Evolutionary conservation across 2,113 vertebrate genomes (phyloP), one percentile per base, ranked within the genome.

Genomic region (Myrmecophaga tridactyla): DNA sequence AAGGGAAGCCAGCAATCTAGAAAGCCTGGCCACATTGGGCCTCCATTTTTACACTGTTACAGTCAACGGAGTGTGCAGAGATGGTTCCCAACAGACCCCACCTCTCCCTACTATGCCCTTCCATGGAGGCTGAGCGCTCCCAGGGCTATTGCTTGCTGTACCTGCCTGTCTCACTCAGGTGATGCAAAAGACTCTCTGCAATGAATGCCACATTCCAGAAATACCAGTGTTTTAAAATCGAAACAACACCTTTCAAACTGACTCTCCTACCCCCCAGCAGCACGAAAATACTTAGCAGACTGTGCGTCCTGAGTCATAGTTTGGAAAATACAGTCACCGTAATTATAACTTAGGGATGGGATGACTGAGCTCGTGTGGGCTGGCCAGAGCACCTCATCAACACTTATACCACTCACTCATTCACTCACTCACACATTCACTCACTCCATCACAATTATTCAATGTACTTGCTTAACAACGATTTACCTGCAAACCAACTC

Each of bases 301-400:
- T 90, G 36, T 69, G 8, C 63, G 77, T 85, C 85, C 76, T 94
- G 89, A 87, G 23, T 84, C 92, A 94, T 0, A 67, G 84, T 84
- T 81, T 80, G 72, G 85, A 51, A 92, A 95, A 90, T 29, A 89
- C 20, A 86, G 87, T 83, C 80, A 67, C 58, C 0, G 1, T 63
- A 78, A 89, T 94, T 77, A 85, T 36, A 62, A 53, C 58, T 65
- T 46, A 73, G 70, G 3, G 20, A 80, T n/a, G 29, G 36, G 81
- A 70, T 76, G 72, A 86, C 41, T 87, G 89, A 17, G 65, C 85
- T 34, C 5, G 63, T 41, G 81, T 73, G 69, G 84, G 89, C 70
- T 84, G 90, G 63, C 76, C 53, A 43, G 77, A 46, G 69, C 3
- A 70, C 46, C 80, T 31, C 60, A 21, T 7, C 76, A 41, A 58